Base-by-base conservation (phyloP, 1,140 invertebrate genomes). In the Bombus balteatus region DNA sequence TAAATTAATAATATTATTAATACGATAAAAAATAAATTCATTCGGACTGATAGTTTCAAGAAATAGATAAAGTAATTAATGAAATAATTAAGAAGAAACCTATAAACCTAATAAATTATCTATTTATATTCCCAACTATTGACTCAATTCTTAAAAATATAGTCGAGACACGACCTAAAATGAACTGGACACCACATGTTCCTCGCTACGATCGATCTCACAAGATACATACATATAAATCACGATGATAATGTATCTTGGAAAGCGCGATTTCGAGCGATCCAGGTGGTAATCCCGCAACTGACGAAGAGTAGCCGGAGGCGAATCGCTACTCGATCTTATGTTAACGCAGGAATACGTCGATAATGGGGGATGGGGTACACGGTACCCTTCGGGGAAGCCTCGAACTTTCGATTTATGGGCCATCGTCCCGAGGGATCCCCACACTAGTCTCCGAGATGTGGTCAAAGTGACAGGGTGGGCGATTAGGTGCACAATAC, bases 391-490 rank as follows among this genome's bases (percentile, higher is more conserved):
- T 65, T 90, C 83, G 86, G 89, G 86, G 88, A 82, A 85, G 89
- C 82, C 89, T 93, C 81, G 91, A 94, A 94, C 93, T 94, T 93
- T 92, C 93, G 94, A 94, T 94, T 94, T 94, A 94, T 94, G 92
- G 90, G 93, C 92, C 92, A 91, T 89, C 90, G 68, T 93, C 94
- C 91, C 90, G 87, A 86, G 92, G 92, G 92, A 93, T 92, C 39
- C 80, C 39, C 68, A 41, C 34, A 47, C 79, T 90, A 83, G 87
- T 90, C 90, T 81, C 78, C 59, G 65, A 81, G 88, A 89, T 94
- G 93, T 90, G 94, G 94, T 94, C 94, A 94, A 90, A 94, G 92
- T 94, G 94, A 94, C 94, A 94, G 93, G 93, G 91, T 92, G 92
- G 93, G 89, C 92, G 93, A 94, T 94, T 94, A 94, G 92, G 91